Evolutionary conservation across 2,797 vertebrate genomes (phyloP), one percentile per base, ranked within the genome.

Genomic region (Dicrostonyx torquatus): DNA sequence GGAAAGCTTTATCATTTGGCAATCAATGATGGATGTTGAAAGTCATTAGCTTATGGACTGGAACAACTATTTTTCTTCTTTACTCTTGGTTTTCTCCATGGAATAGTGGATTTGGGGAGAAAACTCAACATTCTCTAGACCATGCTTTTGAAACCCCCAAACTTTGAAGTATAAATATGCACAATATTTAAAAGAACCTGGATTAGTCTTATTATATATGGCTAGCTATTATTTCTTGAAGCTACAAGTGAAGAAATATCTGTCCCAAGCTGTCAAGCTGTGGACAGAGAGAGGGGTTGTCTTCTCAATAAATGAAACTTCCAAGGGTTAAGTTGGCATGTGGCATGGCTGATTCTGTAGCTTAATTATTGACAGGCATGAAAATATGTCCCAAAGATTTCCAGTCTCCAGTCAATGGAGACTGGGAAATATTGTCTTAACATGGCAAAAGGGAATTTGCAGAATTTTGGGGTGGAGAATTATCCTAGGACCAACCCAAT

Each of bases 1-100:
- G 0, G 29, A 29, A 60, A 17, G 77, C 50, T 73, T 31, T 85
- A 14, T 34, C 89, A 80, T 73, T 83, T 93, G 66, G 50, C 64
- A 20, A 70, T 60, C 92, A 37, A 43, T 37, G 72, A 70, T 8
- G 72, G 62, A 26, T 70, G 93, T 12, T 75, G 40, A 94, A 87
- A 91, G 66, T 12, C 58, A 84, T 7, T 84, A 80, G 34, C 45
- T 90, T 80, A 15, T 73, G 37, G 83, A 31, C 45, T 78, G 6
- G 48, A 62, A 76, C 87, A 92, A 75, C 43, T 87, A 26, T 8
- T 72, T 90, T 89, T 91, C n/a, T 78, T 80, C 13, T 53, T 86
- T 85, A 3, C 1, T 86, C 43, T 93, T 94, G 50, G 31, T 66
- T 94, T 95, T 62, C 29, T 83, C 43, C 64, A 87, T 17, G 87